These are phyloP conservation scores for Pandemis corylana DNA, from an alignment of 2,888 invertebrate species.

Conservation along the genomic window DNA sequence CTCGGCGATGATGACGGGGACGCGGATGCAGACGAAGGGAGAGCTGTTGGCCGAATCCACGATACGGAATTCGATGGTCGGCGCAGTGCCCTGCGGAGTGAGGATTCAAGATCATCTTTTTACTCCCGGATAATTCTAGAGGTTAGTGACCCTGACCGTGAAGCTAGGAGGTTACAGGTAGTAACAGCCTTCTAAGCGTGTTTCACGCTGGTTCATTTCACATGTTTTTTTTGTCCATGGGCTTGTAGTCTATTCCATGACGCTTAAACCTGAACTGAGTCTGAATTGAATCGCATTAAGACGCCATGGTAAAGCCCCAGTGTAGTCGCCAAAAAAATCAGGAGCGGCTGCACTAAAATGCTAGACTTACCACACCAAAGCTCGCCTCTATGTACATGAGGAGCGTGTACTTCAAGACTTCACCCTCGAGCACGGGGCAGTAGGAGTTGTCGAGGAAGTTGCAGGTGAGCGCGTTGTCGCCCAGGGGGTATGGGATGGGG, in stretches of 20 bases:
- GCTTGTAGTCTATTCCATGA: too few relatives aligned
- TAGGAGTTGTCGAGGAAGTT: slow-evolving; percentile 60
- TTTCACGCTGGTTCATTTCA: too few relatives aligned
- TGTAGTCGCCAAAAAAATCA: too few relatives aligned
- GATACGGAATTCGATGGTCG: slow-evolving; percentile 47
- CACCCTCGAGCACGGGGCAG: slow-evolving; percentile 57
- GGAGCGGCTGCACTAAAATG: too few relatives aligned
- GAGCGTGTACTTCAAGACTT: slow-evolving; percentile 55
- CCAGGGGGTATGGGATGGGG: slow-evolving; percentile 52
- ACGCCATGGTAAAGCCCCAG: too few relatives aligned
- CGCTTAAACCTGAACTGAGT: too few relatives aligned
- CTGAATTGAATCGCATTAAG: too few relatives aligned
- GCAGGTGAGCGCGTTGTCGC: slow-evolving; percentile 53
- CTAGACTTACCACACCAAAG: slow-evolving; percentile 56
- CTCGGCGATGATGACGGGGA: slow-evolving; percentile 45
- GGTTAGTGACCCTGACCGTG: too few relatives aligned
- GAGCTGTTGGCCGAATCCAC: slow-evolving; percentile 38
- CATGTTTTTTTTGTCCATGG: too few relatives aligned
- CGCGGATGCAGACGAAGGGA: slow-evolving; percentile 46
- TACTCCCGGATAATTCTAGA: too few relatives aligned
- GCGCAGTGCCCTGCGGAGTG: slow-evolving; percentile 46
- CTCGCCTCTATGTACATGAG: slow-evolving; percentile 55
- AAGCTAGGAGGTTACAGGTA: too few relatives aligned
- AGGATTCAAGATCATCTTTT: not conserved
- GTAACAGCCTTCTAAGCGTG: too few relatives aligned